These are phyloP conservation scores for Neocloeon triangulifer DNA, from an alignment of 1,140 invertebrate species.

Conservation along the genomic window DNA sequence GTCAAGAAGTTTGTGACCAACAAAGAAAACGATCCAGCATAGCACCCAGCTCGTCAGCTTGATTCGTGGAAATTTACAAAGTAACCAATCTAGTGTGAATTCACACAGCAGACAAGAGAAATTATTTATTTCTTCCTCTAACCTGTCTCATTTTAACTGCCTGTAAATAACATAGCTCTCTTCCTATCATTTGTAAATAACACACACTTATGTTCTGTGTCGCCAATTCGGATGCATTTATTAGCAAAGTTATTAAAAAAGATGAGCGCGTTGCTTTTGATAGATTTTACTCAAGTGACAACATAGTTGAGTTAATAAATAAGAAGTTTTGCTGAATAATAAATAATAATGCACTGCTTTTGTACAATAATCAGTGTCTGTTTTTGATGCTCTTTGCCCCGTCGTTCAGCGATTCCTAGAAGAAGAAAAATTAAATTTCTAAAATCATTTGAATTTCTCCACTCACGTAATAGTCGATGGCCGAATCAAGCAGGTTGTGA, in stretches of 20 bases:
- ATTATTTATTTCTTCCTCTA: too few relatives aligned
- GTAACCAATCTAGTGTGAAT: too few relatives aligned
- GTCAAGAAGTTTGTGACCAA: too few relatives aligned
- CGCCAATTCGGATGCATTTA: too few relatives aligned
- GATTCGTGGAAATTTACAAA: too few relatives aligned
- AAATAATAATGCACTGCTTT: too few relatives aligned
- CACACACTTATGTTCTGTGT: background rate
- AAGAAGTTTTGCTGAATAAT: background rate
- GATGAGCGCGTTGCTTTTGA: slow-evolving; percentile 8
- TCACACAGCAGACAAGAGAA: too few relatives aligned
- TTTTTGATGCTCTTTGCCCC: slow-evolving; percentile 1
- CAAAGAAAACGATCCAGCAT: too few relatives aligned
- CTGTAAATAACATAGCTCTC: slow-evolving; percentile 2
- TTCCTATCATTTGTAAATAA: too few relatives aligned
- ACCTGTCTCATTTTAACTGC: slow-evolving; percentile 1
- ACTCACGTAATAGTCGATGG: slow-evolving; percentile 18
- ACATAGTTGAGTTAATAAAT: slow-evolving; percentile 12
- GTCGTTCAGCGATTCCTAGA: slow-evolving; percentile 7
- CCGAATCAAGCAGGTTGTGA: slow-evolving; percentile 5
- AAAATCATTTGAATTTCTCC: slow-evolving; percentile 7
- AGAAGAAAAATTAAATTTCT: slow-evolving; percentile 1
- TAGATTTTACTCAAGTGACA: slow-evolving; percentile 9
- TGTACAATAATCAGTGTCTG: slow-evolving; percentile 1
- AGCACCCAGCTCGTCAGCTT: too few relatives aligned
- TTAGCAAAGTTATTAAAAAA: too few relatives aligned